Percentiles rank a stretch among this genome's conserved stretches.
These are phyloP conservation scores for Drosophila acutilabella DNA, from an alignment of 2,888 invertebrate genomes.

Conservation along the genomic window DNA sequence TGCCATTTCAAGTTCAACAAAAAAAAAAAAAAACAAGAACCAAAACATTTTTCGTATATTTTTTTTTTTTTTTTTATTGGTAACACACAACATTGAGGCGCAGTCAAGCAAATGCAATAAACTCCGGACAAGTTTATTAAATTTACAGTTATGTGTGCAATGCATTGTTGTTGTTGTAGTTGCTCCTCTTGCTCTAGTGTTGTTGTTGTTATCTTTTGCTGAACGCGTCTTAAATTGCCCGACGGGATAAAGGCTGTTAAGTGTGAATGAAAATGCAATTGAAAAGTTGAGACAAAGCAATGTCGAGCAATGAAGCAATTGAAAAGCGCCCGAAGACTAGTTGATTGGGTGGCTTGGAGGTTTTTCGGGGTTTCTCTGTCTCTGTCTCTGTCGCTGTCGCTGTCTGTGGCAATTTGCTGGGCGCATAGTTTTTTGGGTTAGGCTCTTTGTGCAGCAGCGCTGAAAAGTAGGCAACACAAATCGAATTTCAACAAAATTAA, in stretches of 20 bases:
- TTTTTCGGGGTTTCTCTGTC: neutral
- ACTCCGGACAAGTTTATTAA: constrained; percentile 72
- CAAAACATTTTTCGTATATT: constrained; percentile 8
- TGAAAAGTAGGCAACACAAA: constrained; percentile 58
- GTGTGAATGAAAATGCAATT: constrained; percentile 56
- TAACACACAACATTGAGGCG: constrained; percentile 29
- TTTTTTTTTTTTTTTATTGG: constrained; percentile 19
- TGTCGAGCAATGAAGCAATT: constrained; percentile 47
- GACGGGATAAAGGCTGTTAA: constrained; percentile 40
- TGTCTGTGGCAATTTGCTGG: constrained; percentile 10
- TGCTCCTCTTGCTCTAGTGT: neutral
- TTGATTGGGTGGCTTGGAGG: neutral
- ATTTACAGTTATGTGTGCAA: constrained; percentile 67
- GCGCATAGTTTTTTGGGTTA: constrained; percentile 20
- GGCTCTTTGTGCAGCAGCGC: constrained; percentile 22
- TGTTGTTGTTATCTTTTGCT: constrained; percentile 16
- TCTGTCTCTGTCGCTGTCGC: neutral
- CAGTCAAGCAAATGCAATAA: constrained; percentile 73
- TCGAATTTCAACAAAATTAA: constrained; percentile 51
- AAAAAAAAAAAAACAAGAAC: constrained; percentile 27
- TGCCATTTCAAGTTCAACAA: constrained; percentile 69
- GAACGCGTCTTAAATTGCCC: constrained; percentile 44
- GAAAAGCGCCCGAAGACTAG: constrained; percentile 18
- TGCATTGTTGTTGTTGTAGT: constrained; percentile 28
- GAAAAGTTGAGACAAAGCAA: constrained; percentile 61